Evolutionary conservation across 1,140 invertebrate genomes (phyloP).

Genomic region (Monomorium pharaonis): DNA sequence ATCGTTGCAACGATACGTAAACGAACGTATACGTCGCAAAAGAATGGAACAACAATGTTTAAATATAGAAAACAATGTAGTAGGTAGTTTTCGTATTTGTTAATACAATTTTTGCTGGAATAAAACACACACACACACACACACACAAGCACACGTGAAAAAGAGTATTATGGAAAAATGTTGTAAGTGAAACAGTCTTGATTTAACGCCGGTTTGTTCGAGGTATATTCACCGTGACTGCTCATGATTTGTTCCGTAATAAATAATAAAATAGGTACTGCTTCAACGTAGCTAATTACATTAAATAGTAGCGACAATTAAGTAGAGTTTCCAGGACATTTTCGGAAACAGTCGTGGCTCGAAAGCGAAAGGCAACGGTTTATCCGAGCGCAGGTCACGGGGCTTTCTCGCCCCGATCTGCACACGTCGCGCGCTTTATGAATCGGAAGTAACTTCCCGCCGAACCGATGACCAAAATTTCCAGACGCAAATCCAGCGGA

Average conservation of each 20-base stretch:
- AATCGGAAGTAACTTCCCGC: conserved; percentile 15
- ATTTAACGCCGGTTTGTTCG: not conserved
- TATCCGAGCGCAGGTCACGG: not conserved
- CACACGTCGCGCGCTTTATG: not conserved
- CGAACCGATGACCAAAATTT: not conserved
- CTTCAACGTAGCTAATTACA: not conserved
- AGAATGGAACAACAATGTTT: not conserved
- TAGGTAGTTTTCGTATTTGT: not conserved
- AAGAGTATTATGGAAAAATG: not conserved
- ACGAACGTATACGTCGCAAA: not conserved
- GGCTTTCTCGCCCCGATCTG: not conserved
- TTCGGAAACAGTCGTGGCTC: not conserved
- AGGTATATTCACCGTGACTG: not conserved
- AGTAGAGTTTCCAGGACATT: not conserved
- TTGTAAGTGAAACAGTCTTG: not conserved
- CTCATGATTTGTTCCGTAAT: not conserved
- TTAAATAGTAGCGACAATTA: not conserved
- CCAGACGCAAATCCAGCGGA: not conserved
- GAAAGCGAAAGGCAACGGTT: not conserved
- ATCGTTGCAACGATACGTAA: conserved; percentile 17
- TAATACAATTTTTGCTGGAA: not conserved
- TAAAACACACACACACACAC: too few relatives aligned
- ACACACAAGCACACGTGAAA: too few relatives aligned
- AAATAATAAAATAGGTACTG: not conserved
- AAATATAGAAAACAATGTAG: not conserved